Evolutionary conservation across 2,888 invertebrate genomes (phyloP).

Genomic region (Lampropteryx suffumata): DNA sequence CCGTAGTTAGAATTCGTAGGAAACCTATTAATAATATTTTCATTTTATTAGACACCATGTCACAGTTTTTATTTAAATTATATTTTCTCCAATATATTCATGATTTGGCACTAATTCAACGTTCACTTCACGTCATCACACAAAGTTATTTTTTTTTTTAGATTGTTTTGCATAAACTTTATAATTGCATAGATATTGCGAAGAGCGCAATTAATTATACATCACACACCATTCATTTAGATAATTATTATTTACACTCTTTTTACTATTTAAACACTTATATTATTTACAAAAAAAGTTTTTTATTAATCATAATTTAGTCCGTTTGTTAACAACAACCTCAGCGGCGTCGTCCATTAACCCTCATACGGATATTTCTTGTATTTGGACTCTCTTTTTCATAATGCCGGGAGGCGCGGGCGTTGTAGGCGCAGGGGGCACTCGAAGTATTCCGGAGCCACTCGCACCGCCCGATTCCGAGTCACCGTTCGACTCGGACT

Average conservation of each 20-base stretch:
- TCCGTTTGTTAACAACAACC: slow-evolving; percentile 74
- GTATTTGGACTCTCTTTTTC: slow-evolving; percentile 96
- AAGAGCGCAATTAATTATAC: slow-evolving; percentile 43
- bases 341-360: slow-evolving; percentile 67
- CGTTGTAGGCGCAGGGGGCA: slow-evolving; percentile 63
- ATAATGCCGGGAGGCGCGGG: slow-evolving; percentile 89
- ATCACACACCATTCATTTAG: slow-evolving; percentile 36
- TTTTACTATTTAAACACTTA: slow-evolving; percentile 26
- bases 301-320: slow-evolving; percentile 64
- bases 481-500: slow-evolving; percentile 69
- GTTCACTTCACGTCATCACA: too few relatives aligned
- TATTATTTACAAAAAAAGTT: slow-evolving; percentile 33
- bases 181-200: slow-evolving; percentile 46
- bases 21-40: too few relatives aligned
- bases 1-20: not conserved
- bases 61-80: too few relatives aligned
- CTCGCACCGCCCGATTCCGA: slow-evolving; percentile 69
- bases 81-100: too few relatives aligned
- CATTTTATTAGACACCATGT: too few relatives aligned
- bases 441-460: slow-evolving; percentile 76
- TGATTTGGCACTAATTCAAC: slow-evolving; percentile 32
- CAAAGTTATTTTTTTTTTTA: too few relatives aligned
- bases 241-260: slow-evolving; percentile 44
- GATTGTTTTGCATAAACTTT: slow-evolving; percentile 36
- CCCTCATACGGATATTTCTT: slow-evolving; percentile 94